Evolutionary conservation across 1,140 invertebrate genomes (phyloP), one percentile per base, ranked within the genome.

Genomic region (Nephotettix cincticeps): DNA sequence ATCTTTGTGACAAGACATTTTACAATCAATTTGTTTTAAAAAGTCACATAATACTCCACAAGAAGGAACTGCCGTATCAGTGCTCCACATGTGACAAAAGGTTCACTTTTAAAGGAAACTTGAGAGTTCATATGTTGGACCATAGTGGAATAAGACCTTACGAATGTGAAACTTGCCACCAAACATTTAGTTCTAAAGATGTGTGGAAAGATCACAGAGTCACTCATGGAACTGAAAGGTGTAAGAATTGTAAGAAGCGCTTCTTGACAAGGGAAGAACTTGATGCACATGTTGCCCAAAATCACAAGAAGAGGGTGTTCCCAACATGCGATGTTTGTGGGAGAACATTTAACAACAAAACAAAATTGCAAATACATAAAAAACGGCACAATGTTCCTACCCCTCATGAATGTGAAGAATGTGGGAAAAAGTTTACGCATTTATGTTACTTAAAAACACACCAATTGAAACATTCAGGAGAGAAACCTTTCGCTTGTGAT

Each of bases 11-110:
- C 2, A 85, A 84, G 76, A 81, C 81, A 47, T 86, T 86, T 78
- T 80, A 79, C n/a, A 25, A 47, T 30, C 72, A 74, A 17, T 43
- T 47, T 19, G 72, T 68, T 13, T 36, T 76, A 27, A 75, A 72
- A 14, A 63, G 51, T 28, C 75, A 76, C 25, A 68, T 30, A 30
- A 65, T 43, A 14, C 68, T 25, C 13, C 75, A 76, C 63, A 76
- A 71, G 17, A 68, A 69, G 25, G 68, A 71, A 79, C 93, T 96
- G 75, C 95, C 95, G 0, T 97, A 96, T 78, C 90, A 93, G 74
- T 98, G 96, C 81, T 89, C 89, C 23, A 92, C 95, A 78, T 97
- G 95, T 81, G 92, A 95, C 23, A 61, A 27, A 29, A 61, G 9
- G 28, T 61, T 61, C 28, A 25, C 56, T 25, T 61, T 61, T 28